Evolutionary conservation across 2,113 vertebrate species (phyloP).

Genomic region (Cololabis saira): DNA sequence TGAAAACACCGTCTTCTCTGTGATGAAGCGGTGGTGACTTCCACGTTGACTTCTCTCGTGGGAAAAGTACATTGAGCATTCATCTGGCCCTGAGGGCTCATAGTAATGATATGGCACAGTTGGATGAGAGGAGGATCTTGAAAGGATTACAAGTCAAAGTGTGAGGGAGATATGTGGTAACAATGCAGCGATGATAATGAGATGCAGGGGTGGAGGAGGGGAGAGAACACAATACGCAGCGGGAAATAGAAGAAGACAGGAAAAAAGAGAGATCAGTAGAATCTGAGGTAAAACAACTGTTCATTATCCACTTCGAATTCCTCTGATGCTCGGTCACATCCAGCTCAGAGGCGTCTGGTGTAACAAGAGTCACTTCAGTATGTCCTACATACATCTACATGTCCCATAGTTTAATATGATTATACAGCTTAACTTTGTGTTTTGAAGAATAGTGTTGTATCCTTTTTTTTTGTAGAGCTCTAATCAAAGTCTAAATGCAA

Average conservation of each 20-base stretch:
- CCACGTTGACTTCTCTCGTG: slow-evolving; percentile 89
- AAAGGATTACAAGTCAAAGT: slow-evolving; percentile 24
- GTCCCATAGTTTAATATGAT: slow-evolving; percentile 6
- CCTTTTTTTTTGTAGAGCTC: too few relatives aligned
- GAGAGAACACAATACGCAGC: slow-evolving; percentile 16
- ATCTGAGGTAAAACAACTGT: slow-evolving; percentile 29
- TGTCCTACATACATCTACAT: slow-evolving; percentile 23
- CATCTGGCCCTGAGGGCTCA: slow-evolving; percentile 86
- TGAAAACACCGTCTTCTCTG: slow-evolving; percentile 92
- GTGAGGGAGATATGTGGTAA: slow-evolving; percentile 33
- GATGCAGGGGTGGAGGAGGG: slow-evolving; percentile 12
- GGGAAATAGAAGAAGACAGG: slow-evolving; percentile 46
- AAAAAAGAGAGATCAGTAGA: slow-evolving; percentile 55
- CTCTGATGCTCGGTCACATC: slow-evolving; percentile 37
- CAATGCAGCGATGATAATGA: slow-evolving; percentile 44
- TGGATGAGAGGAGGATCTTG: slow-evolving; percentile 74
- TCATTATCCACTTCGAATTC: slow-evolving; percentile 55
- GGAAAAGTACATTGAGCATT: slow-evolving; percentile 93
- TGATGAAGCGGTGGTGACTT: slow-evolving; percentile 94
- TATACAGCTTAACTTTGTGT: background rate
- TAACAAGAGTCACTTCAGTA: slow-evolving; percentile 28
- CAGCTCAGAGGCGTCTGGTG: slow-evolving; percentile 9
- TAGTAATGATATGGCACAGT: slow-evolving; percentile 95
- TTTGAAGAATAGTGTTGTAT: too few relatives aligned
- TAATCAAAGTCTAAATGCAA: too few relatives aligned